Evolutionary conservation across 2,888 invertebrate genomes (phyloP).

Genomic region (Lasioglossum morio): DNA sequence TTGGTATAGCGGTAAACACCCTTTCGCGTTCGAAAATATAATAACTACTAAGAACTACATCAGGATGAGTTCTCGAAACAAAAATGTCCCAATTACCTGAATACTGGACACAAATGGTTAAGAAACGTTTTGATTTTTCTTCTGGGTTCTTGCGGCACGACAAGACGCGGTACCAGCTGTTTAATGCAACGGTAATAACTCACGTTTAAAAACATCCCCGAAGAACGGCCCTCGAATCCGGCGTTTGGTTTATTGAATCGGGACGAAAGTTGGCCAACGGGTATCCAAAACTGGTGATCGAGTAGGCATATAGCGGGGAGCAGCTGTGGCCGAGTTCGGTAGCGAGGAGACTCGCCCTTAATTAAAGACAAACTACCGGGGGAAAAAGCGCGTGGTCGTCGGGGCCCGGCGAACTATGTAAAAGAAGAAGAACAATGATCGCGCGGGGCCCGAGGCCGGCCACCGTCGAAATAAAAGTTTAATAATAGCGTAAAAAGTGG

Average conservation of each 20-base stretch:
- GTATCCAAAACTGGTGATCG: not conserved
- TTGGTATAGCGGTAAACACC: not conserved
- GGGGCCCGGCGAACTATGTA: conserved; percentile 4
- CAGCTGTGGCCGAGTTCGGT: not conserved
- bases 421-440: conserved; percentile 27
- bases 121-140: not conserved
- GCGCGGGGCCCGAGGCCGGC: not conserved
- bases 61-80: not conserved
- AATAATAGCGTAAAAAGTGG: conserved; percentile 55
- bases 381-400: not conserved
- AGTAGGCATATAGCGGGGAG: not conserved
- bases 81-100: not conserved
- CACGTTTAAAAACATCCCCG: not conserved
- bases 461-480: conserved; percentile 46
- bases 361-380: not conserved
- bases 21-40: no score
- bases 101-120: not conserved
- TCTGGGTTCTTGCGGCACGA: not conserved
- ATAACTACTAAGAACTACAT: no score
- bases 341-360: not conserved
- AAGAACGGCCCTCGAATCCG: not conserved
- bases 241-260: not conserved
- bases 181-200: not conserved
- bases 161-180: not conserved
- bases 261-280: not conserved